A percentile compares a stretch with the other conserved stretches of the same genome.
phyloP scores from a whole-genome alignment of 2,888 invertebrate genomes.

The Erebia palarica region DNA sequence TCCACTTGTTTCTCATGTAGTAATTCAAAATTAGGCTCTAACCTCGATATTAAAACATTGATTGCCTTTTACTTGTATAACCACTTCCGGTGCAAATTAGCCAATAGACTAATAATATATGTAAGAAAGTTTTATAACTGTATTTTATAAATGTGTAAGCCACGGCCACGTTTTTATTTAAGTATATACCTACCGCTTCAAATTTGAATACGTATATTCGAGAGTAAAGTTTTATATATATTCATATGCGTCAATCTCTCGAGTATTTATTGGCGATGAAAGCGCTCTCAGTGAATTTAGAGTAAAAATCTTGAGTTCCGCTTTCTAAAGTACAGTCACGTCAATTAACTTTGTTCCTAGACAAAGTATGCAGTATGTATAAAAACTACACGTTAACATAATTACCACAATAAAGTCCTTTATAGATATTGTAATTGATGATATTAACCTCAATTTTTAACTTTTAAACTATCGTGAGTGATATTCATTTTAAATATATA shows the following conservation, averaged over 20 bases:
- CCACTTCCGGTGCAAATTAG: conserved; percentile 7
- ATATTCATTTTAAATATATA: too few species aligned
- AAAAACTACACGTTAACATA: too few species aligned
- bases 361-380: not conserved
- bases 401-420: too few species aligned
- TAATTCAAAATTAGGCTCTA: conserved; percentile 2
- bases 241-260: not conserved
- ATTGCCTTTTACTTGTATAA: conserved; percentile 18
- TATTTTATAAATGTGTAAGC: not conserved
- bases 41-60: conserved; percentile 1
- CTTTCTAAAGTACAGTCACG: conserved; percentile 12
- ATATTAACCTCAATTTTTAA: too few species aligned
- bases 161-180: not conserved
- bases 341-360: not conserved
- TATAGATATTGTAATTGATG: too few species aligned
- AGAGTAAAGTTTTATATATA: conserved; percentile 7
- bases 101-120: conserved; percentile 15
- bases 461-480: too few species aligned
- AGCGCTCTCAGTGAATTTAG: conserved; percentile 5
- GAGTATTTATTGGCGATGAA: conserved; percentile 8
- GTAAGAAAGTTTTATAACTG: conserved; percentile 20
- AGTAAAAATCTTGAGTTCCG: not conserved
- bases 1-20: conserved; percentile 1
- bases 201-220: not conserved
- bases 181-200: not conserved